Evolutionary conservation across 2,888 invertebrate species (phyloP), one percentile per base, ranked within the genome.

Genomic region (Elgonia sp.): DNA sequence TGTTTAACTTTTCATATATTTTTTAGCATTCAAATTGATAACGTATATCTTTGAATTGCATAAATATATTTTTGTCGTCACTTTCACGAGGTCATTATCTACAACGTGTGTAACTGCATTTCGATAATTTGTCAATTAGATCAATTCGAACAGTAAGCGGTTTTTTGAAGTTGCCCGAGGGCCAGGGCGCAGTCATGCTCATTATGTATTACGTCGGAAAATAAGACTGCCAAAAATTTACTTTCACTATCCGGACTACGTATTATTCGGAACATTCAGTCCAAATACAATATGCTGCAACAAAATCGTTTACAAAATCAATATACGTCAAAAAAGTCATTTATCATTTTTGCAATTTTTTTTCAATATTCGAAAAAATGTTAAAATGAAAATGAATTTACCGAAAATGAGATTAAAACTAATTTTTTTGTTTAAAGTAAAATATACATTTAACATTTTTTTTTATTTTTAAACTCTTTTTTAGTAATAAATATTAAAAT

Each of bases 161-260:
- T 12, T n/a, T 60, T 53, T 57, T 42, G 14, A 63, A 46, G 7
- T 20, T 53, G 53, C 63, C 53, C 55, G 65, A 39, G 40, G 67
- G 67, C 57, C 55, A 60, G 55, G 62, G 80, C 70, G 50, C 69
- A 42, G 57, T 69, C 62, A 37, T 20, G 50, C 55, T 62, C 80
- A 62, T 80, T 69, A 70, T 21, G 55, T 60, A 29, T 79, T 46
- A 60, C 42, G 69, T 18, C 18, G 18, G 69, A 46, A 69, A 79
- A 79, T 69, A 79, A 79, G 79, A 53, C 79, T 37, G 6, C 60
- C 79, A 42, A 69, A 79, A 69, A 67, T 53, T 57, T 69, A 79
- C 79, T 77, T 77, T 77, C 77, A 77, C 77, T 77, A 55, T 77
- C 57, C 67, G 39, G 55, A 40, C 55, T 77, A 40, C 63, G 63